Conservation (phyloP, 30 jellyfish, hydroid and myxozoan species). For the Hydractinia symbiolongicarpus region DNA sequence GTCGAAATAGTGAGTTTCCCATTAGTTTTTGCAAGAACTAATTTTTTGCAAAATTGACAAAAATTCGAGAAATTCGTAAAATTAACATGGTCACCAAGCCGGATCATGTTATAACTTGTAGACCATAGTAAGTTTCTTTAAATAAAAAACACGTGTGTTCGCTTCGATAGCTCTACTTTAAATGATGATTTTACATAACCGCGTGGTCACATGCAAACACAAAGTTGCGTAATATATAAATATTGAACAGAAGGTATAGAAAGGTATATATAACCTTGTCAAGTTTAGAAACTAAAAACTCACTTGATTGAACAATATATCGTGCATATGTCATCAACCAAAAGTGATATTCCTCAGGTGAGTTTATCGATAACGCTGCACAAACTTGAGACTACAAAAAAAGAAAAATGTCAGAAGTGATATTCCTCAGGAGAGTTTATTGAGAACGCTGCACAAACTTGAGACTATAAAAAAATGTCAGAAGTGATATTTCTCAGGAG, state of each 20-base stretch:
- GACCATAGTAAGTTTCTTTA: too few species aligned
- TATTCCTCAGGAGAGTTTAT: conserved; percentile 76
- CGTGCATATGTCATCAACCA: conserved; percentile 87
- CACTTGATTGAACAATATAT: conserved; percentile 81
- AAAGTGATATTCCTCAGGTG: conserved; percentile 72
- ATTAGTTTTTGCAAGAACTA: not conserved
- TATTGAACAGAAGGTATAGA: too few species aligned
- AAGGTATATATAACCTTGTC: too few species aligned
- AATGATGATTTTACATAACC: too few species aligned
- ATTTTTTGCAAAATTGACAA: not conserved
- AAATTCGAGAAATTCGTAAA: too few species aligned
- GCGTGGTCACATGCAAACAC: too few species aligned
- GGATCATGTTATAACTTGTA: too few species aligned
- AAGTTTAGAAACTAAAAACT: not conserved
- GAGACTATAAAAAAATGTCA: conserved; percentile 60
- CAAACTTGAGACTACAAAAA: conserved; percentile 59
- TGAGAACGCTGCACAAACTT: conserved; percentile 54
- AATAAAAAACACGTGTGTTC: too few species aligned
- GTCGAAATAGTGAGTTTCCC: not conserved
- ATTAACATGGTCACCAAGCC: too few species aligned
- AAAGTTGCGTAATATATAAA: too few species aligned
- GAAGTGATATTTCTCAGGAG: too few species aligned
- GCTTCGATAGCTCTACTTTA: too few species aligned
- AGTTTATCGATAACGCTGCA: conserved; percentile 55
- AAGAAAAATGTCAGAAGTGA: conserved; percentile 39